These are phyloP conservation scores for Mimumesa dahlbomi DNA, from an alignment of 2,888 invertebrate genomes.

Conservation along the genomic window DNA sequence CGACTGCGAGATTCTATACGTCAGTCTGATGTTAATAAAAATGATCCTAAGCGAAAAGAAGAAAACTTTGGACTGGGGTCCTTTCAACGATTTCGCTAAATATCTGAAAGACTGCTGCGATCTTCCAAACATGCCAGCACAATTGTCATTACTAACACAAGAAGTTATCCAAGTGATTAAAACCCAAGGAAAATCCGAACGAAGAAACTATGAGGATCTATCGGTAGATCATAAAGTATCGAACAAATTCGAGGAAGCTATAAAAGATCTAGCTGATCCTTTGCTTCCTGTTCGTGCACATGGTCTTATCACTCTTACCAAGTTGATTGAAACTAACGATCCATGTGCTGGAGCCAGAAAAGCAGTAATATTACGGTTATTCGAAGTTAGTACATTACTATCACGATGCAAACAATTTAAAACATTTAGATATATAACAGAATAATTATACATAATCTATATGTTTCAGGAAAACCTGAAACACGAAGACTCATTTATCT, in stretches of 20 bases:
- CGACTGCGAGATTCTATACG: conserved; percentile 72
- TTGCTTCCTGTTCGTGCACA: conserved; percentile 91
- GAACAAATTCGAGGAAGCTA: conserved; percentile 83
- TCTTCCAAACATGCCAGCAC: conserved; percentile 46
- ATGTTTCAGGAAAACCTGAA: conserved; percentile 86
- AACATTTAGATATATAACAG: no score
- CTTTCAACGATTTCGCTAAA: conserved; percentile 72
- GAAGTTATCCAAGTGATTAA: conserved; percentile 75
- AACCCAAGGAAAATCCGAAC: conserved; percentile 64
- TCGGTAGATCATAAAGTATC: conserved; percentile 63
- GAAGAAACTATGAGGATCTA: conserved; percentile 68
- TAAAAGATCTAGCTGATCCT: conserved; percentile 86
- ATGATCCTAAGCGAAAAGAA: conserved; percentile 72
- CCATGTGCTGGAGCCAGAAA: conserved; percentile 84
- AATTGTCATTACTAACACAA: conserved; percentile 66
- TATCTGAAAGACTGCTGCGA: conserved; percentile 62
- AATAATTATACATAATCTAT: background rate
- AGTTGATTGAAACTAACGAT: conserved; percentile 86
- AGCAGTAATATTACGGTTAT: conserved; percentile 86
- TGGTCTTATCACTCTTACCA: conserved; percentile 87
- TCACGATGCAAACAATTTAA: background rate
- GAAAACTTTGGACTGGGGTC: conserved; percentile 66
- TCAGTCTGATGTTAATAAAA: conserved; percentile 78
- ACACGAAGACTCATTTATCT: conserved; percentile 91
- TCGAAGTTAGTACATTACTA: conserved; percentile 83